Base-by-base conservation (phyloP, 2,797 vertebrate genomes). In the Ispidina picta region DNA sequence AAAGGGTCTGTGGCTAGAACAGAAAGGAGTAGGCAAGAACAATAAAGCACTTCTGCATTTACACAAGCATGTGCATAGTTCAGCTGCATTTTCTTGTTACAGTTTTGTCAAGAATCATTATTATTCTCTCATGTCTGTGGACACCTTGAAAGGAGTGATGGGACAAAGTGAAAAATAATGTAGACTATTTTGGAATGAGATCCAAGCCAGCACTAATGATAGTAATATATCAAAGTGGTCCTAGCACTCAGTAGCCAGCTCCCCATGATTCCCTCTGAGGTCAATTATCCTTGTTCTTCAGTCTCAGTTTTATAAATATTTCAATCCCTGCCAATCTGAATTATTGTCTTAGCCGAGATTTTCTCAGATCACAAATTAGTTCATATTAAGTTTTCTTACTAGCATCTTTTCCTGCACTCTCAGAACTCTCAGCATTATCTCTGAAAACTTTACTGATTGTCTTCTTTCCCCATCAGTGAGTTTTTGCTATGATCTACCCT, bases 151-250 rank as follows among this genome's bases (percentile, higher is more conserved):
- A 92, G 69, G 52, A 92, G 55, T 91, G 92, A 93, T 89, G 37
- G 83, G 52, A 72, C 66, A 91, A 90, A 92, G 81, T 96, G 94
- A 96, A 95, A 95, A 95, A 95, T 95, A 92, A 89, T 70, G 78
- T 93, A 64, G 91, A 86, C 93, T 94, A 94, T 95, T 94, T 91
- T 93, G 90, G 95, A 91, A 88, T 83, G 89, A 78, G 81, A 93
- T 84, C 65, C 90, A 93, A 91, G 86, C 78, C 81, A 92, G 72
- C 5, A 2, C 70, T 96, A 96, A 96, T 95, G 92, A 92, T 72
- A 88, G 86, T 52, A 90, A 95, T 95, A 93, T 83, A 93, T 96
- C 93, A 95, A 87, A 94, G 52, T 93, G 76, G 84, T 83, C 83
- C 75, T 78, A 81, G 62, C 39, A 92, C 72, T 86, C 72, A 63